Evolutionary conservation across 2,888 invertebrate species (phyloP).

Genomic region (Yponomeuta cagnagella): DNA sequence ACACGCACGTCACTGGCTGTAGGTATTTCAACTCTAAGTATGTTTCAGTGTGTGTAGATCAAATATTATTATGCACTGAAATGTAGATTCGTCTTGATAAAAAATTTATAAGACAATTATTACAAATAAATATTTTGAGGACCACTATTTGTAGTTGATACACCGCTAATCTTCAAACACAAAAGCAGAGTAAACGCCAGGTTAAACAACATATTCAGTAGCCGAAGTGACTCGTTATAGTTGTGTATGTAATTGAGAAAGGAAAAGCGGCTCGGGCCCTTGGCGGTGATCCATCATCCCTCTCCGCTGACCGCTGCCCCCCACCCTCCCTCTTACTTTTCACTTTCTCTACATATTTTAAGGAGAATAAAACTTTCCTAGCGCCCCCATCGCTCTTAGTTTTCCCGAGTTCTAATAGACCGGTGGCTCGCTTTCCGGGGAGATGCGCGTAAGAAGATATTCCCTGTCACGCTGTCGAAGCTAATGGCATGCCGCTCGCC

Average conservation of each 20-base stretch:
- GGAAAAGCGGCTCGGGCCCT: constrained; percentile 47
- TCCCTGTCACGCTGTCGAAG: constrained; percentile 9
- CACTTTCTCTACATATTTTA: constrained; percentile 77
- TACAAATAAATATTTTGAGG: too few species aligned
- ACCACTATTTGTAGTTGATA: too few species aligned
- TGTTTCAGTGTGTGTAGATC: background rate
- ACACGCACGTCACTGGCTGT: background rate
- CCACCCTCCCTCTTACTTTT: constrained; percentile 62
- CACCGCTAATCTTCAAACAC: background rate
- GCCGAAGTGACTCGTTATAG: constrained; percentile 42
- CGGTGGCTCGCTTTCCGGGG: constrained; percentile 6
- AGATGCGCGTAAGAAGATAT: background rate
- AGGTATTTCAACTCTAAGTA: background rate
- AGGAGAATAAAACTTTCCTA: constrained; percentile 73
- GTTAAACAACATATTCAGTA: background rate
- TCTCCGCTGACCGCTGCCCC: constrained; percentile 56
- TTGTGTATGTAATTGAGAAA: constrained; percentile 67
- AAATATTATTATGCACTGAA: too few species aligned
- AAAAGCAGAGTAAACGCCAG: background rate
- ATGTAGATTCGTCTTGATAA: too few species aligned
- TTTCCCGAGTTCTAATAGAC: constrained; percentile 55
- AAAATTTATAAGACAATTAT: too few species aligned
- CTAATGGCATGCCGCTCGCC: background rate
- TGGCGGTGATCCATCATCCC: constrained; percentile 74
- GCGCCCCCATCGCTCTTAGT: constrained; percentile 55